These are phyloP conservation scores for Dasypus novemcinctus DNA, from an alignment of 2,113 vertebrate genomes.

Conservation along the genomic window DNA sequence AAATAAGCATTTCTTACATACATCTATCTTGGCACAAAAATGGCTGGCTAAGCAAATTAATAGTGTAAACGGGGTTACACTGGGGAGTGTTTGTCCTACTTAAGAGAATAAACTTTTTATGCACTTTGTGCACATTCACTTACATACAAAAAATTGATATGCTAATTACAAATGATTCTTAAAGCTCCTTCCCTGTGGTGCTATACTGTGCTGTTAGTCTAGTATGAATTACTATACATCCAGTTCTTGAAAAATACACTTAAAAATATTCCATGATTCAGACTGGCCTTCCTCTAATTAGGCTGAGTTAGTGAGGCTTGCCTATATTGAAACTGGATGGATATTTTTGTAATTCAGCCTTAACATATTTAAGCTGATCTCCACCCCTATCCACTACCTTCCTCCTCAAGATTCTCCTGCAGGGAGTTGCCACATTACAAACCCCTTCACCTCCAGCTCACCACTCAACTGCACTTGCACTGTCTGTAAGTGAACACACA, in stretches of 20 bases:
- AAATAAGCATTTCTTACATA: slow-evolving; percentile 78
- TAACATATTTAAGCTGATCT: slow-evolving; percentile 42
- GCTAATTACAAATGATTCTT: slow-evolving; percentile 73
- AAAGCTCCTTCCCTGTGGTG: slow-evolving; percentile 62
- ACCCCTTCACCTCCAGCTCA: background rate
- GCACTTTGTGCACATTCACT: slow-evolving; percentile 70
- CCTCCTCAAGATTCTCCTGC: background rate
- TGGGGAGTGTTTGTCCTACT: slow-evolving; percentile 73
- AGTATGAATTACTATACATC: slow-evolving; percentile 63
- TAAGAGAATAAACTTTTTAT: slow-evolving; percentile 76
- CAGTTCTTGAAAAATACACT: slow-evolving; percentile 61
- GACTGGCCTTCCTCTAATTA: slow-evolving; percentile 59
- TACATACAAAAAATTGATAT: slow-evolving; percentile 75
- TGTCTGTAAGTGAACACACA: background rate
- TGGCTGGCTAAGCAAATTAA: slow-evolving; percentile 77
- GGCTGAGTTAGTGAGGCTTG: slow-evolving; percentile 53
- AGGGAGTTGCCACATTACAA: background rate
- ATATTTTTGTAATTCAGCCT: slow-evolving; percentile 42
- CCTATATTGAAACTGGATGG: slow-evolving; percentile 59
- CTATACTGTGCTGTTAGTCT: slow-evolving; percentile 46
- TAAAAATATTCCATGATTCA: slow-evolving; percentile 60
- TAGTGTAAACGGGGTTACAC: slow-evolving; percentile 74
- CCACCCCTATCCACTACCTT: background rate
- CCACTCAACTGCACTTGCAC: background rate
- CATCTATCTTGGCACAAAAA: slow-evolving; percentile 77